These are phyloP conservation scores for Craniophora ligustri DNA, from an alignment of 2,888 invertebrate genomes.

Conservation along the genomic window DNA sequence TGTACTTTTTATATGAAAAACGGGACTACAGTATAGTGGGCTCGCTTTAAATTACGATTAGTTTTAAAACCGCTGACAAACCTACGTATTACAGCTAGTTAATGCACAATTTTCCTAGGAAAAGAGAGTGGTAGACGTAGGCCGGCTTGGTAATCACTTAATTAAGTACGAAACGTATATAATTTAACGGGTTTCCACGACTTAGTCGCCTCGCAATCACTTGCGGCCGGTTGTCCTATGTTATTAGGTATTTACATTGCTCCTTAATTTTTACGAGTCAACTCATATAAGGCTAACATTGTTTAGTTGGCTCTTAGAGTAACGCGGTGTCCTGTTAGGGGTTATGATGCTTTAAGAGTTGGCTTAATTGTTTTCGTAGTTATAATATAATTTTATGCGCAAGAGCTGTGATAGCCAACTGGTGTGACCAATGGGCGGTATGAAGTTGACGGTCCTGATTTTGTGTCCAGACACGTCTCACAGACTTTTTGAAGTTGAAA, in stretches of 20 bases:
- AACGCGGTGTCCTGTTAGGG: too few relatives aligned
- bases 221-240: background rate
- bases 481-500: too few relatives aligned
- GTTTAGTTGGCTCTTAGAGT: conserved; percentile 12
- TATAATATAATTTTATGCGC: too few relatives aligned
- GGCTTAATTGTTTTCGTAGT: too few relatives aligned
- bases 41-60: too few relatives aligned
- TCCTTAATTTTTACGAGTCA: conserved; percentile 31
- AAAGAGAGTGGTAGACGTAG: conserved; percentile 46
- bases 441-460: too few relatives aligned
- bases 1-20: too few relatives aligned
- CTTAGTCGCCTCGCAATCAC: conserved; percentile 8
- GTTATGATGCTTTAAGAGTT: too few relatives aligned
- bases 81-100: conserved; percentile 2
- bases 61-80: conserved; percentile 2
- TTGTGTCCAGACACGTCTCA: too few relatives aligned
- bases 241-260: conserved; percentile 10
- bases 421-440: too few relatives aligned
- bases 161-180: conserved; percentile 33
- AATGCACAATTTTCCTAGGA: conserved; percentile 21
- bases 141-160: conserved; percentile 38
- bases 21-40: too few relatives aligned
- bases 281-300: conserved; percentile 15
- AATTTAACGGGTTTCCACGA: conserved; percentile 49
- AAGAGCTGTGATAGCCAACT: too few relatives aligned